Evolutionary conservation across 2,888 invertebrate species (phyloP), one percentile per base, ranked within the genome.

Genomic region (Galerucella nymphaeae): DNA sequence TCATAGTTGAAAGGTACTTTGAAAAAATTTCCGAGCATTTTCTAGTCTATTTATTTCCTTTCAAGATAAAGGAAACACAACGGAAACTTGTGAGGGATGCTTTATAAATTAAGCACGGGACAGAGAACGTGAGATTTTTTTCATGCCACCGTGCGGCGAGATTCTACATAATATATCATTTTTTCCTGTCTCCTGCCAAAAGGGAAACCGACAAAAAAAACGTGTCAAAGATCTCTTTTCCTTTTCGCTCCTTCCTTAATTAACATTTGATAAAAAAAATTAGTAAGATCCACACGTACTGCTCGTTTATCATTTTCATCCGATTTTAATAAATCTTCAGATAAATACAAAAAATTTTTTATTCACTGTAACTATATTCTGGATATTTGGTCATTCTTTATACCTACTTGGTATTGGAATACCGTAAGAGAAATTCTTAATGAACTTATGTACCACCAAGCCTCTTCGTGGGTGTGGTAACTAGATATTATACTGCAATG

Each of bases 61-160:
- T 59, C 38, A 41, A 41, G 16, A 42, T 16, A 38, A 23, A 42
- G 41, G n/a, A 18, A 41, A 42, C 18, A 42, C 38, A 58, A 50
- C 62, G 61, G 61, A 62, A 58, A 42, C 62, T 38, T 61, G 59
- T 71, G 66, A 67, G 71, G 73, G 70, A 70, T 55, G 66, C 63
- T 72, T 77, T 72, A 77, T 76, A 77, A 77, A 79, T 79, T 78
- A 78, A 78, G 74, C 78, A 73, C 75, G 53, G 69, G 71, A 64
- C 76, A 75, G 75, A 71, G 75, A n/a, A 73, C 77, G 70, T 74
- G 77, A 76, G 73, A 78, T 77, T 74, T 77, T 78, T 75, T 45
- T 65, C 50, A 68, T 75, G 66, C 74, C 72, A 72, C 73, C 73
- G 72, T 76, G 76, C 71, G 76, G 77, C 67, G 76, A 75, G 72